These are phyloP conservation scores for Chouioia cunea DNA, from an alignment of 2,888 invertebrate species.

Conservation along the genomic window DNA sequence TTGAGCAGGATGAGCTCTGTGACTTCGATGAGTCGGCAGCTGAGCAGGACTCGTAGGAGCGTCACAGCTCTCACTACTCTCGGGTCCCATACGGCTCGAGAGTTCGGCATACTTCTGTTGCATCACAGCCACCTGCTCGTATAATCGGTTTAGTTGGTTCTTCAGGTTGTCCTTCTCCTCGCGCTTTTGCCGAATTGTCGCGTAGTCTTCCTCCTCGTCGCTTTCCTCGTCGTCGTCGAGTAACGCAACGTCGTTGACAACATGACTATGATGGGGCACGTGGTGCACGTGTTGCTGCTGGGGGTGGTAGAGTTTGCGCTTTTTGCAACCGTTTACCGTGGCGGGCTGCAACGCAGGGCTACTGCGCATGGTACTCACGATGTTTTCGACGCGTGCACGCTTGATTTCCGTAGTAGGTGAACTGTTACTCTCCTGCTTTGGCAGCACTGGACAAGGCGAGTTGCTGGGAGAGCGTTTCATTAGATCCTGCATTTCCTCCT, in stretches of 20 bases:
- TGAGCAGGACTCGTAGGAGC: constrained; percentile 68
- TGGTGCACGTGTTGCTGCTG: constrained; percentile 86
- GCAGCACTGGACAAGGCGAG: constrained; percentile 65
- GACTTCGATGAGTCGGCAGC: constrained; percentile 68
- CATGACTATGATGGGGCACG: constrained; percentile 63
- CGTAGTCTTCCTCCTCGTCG: constrained; percentile 81
- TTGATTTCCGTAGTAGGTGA: constrained; percentile 83
- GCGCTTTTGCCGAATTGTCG: constrained; percentile 85
- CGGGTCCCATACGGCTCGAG: constrained; percentile 83
- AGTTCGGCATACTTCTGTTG: constrained; percentile 91
- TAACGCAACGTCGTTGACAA: constrained; percentile 74
- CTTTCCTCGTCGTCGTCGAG: constrained; percentile 81
- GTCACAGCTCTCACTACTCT: constrained; percentile 73
- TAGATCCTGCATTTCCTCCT: constrained; percentile 64
- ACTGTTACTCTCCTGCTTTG: constrained; percentile 61
- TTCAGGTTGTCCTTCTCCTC: constrained; percentile 89
- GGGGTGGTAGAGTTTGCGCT: constrained; percentile 94
- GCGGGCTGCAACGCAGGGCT: constrained; percentile 74
- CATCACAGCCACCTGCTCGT: constrained; percentile 91
- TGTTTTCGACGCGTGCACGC: constrained; percentile 94
- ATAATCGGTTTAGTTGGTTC: constrained; percentile 87
- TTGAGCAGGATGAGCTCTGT: constrained; percentile 68
- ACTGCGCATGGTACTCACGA: constrained; percentile 92
- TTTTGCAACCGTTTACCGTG: constrained; percentile 92
- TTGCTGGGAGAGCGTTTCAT: constrained; percentile 65